phyloP scores from a whole-genome alignment of 2,888 invertebrate species.

The Drosophila mimetica region DNA sequence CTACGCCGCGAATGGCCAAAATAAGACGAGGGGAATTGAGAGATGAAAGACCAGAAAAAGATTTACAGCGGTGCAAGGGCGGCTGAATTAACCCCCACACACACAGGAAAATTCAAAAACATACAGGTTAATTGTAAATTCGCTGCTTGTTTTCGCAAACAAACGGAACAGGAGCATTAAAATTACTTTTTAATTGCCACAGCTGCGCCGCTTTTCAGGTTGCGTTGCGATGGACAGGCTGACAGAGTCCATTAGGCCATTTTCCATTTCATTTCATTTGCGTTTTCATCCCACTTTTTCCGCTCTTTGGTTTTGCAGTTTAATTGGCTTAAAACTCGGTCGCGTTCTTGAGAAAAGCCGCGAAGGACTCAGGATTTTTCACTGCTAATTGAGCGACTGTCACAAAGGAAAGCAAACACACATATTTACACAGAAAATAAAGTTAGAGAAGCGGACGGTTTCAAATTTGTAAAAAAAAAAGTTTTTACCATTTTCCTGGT shows the following conservation, averaged over 20 bases:
- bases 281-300: conserved; percentile 19
- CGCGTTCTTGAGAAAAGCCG: conserved; percentile 20
- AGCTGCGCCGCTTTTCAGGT: conserved; percentile 46
- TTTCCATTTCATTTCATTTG: conserved; percentile 53
- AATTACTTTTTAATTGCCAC: conserved; percentile 73
- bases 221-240: conserved; percentile 17
- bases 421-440: conserved; percentile 9
- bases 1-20: conserved; percentile 46
- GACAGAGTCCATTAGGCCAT: conserved; percentile 71
- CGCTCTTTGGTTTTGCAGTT: conserved; percentile 39
- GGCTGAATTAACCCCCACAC: conserved; percentile 21
- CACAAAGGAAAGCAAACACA: conserved; percentile 32
- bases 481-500: no score
- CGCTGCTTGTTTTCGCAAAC: conserved; percentile 53
- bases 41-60: conserved; percentile 66
- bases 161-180: conserved; percentile 62
- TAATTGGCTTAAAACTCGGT: conserved; percentile 73
- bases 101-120: conserved; percentile 5
- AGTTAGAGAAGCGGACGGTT: background rate
- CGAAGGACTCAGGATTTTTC: conserved; percentile 38
- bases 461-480: background rate
- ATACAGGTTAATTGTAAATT: conserved; percentile 36
- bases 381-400: conserved; percentile 34
- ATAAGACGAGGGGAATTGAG: conserved; percentile 20
- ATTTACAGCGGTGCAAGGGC: conserved; percentile 58